phyloP scores from a whole-genome alignment of 2,113 vertebrate species.

The Plecturocebus donacophilus region DNA sequence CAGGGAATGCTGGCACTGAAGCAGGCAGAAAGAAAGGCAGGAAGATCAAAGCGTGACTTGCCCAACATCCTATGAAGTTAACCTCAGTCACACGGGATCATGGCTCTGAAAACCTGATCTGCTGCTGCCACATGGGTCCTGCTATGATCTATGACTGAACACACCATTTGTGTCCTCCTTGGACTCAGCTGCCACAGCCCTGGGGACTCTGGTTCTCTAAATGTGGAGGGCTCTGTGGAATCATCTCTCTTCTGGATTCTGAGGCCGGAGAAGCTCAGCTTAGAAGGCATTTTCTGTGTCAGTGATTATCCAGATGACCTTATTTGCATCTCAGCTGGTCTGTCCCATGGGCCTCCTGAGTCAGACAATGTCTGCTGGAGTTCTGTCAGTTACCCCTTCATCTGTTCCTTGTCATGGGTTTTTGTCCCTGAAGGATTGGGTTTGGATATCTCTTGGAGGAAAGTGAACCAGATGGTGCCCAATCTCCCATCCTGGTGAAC shows the following conservation, averaged over 20 bases:
- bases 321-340: neutral
- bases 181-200: neutral
- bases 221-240: neutral
- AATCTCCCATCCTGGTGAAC: neutral
- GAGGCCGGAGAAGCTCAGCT: neutral
- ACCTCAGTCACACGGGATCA: fast-evolving
- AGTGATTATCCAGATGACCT: neutral
- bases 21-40: neutral
- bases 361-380: neutral
- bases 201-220: neutral
- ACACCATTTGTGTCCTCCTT: neutral
- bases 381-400: neutral
- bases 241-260: neutral
- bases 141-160: neutral
- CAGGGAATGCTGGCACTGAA: neutral
- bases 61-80: neutral
- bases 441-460: neutral
- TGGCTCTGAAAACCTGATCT: neutral
- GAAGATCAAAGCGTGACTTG: neutral
- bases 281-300: neutral
- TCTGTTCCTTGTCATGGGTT: neutral
- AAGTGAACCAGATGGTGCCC: neutral
- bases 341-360: neutral
- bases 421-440: neutral
- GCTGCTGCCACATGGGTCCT: fast-evolving